These are phyloP conservation scores for Brachionichthys hirsutus DNA, from an alignment of 2,113 vertebrate genomes.

Conservation along the genomic window DNA sequence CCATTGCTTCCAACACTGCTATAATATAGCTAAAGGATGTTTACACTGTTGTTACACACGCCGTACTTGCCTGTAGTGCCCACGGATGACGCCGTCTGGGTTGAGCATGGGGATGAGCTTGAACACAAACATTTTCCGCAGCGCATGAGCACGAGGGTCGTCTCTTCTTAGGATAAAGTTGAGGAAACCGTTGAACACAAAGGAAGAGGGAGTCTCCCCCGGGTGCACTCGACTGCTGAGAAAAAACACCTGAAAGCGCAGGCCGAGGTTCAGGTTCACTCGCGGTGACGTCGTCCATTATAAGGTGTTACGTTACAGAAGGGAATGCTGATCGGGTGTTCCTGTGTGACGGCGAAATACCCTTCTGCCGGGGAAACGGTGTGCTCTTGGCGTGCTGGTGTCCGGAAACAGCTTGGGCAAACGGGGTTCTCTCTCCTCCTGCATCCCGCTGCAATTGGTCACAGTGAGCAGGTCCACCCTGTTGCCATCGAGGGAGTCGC, in stretches of 20 bases:
- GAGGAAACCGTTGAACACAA: conserved; percentile 96
- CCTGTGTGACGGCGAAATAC: conserved; percentile 56
- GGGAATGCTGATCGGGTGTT: background rate
- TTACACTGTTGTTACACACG: background rate
- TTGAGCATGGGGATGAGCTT: conserved; percentile 98
- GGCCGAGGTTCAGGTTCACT: background rate
- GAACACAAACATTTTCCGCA: conserved; percentile 92
- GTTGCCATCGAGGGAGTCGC: conserved; percentile 89
- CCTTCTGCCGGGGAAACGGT: conserved; percentile 85
- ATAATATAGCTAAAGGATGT: background rate
- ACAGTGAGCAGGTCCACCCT: conserved; percentile 93
- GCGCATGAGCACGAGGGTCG: conserved; percentile 88
- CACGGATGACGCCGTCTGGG: conserved; percentile 91
- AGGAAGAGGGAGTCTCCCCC: conserved; percentile 94
- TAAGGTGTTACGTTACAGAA: background rate
- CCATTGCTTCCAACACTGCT: background rate
- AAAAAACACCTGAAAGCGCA: conserved; percentile 86
- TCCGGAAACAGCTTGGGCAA: conserved; percentile 94
- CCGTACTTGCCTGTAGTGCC: conserved; percentile 89
- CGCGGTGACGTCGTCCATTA: background rate
- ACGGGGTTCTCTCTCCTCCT: conserved; percentile 86
- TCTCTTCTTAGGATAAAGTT: conserved; percentile 91
- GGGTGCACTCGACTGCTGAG: conserved; percentile 96
- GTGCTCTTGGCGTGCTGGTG: conserved; percentile 82
- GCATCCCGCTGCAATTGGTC: conserved; percentile 90